phyloP scores from a whole-genome alignment of 2,113 vertebrate species.

The Sapajus apella region DNA sequence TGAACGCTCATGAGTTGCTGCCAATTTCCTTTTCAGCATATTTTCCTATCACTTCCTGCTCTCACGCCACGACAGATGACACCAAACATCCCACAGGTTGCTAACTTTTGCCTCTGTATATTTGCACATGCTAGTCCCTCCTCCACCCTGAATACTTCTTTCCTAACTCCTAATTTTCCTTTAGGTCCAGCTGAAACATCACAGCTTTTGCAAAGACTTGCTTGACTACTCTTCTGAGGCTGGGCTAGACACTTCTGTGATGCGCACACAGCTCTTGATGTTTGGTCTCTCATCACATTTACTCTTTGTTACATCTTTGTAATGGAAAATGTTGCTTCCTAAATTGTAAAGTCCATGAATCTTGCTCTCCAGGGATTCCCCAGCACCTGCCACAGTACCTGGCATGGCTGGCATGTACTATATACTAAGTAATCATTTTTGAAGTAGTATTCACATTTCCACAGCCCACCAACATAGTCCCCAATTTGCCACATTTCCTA shows the following conservation, averaged over 20 bases:
- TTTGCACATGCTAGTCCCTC: neutral
- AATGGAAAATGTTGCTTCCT: neutral
- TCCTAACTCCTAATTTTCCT: neutral
- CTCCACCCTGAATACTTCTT: neutral
- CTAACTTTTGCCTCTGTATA: neutral
- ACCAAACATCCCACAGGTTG: neutral
- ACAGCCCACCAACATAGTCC: neutral
- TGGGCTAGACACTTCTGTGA: neutral
- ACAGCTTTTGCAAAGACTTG: neutral
- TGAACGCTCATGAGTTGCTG: neutral
- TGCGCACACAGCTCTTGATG: rapidly evolving
- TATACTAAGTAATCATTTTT: neutral
- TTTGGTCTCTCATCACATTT: neutral
- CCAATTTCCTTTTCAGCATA: neutral
- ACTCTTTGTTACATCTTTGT: neutral
- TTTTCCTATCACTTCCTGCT: neutral
- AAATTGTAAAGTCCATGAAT: neutral
- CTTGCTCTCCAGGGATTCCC: neutral
- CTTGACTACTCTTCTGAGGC: neutral
- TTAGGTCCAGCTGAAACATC: neutral
- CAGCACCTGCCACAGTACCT: neutral
- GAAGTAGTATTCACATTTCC: neutral
- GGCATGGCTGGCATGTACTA: neutral
- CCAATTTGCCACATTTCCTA: neutral
- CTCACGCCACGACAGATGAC: neutral